These are phyloP conservation scores for Saccopteryx bilineata DNA, from an alignment of 2,113 vertebrate species.

Conservation along the genomic window DNA sequence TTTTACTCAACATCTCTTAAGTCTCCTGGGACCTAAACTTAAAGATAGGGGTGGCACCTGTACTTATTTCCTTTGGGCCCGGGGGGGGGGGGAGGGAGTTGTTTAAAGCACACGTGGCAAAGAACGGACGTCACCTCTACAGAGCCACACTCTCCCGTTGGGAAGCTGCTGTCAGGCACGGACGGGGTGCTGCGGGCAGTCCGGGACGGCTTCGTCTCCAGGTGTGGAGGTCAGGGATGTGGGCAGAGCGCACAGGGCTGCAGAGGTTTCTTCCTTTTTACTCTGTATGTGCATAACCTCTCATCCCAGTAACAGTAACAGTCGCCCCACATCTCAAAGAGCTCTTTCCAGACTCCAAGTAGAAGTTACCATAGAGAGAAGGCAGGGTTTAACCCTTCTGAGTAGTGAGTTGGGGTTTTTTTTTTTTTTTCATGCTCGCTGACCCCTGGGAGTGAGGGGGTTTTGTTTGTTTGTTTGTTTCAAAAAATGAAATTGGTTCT, in stretches of 20 bases:
- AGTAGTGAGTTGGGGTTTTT: too few species aligned
- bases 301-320: not conserved
- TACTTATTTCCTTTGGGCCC: not conserved
- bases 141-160: not conserved
- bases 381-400: not conserved
- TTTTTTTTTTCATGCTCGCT: too few species aligned
- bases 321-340: not conserved
- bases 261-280: not conserved
- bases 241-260: not conserved
- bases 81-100: not conserved
- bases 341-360: not conserved
- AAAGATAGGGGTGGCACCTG: not conserved
- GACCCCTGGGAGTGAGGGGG: too few species aligned
- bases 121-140: not conserved
- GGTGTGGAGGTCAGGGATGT: not conserved
- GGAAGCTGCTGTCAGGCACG: not conserved
- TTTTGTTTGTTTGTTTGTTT: too few species aligned
- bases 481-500: too few species aligned
- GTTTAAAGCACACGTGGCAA: not conserved
- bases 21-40: not conserved
- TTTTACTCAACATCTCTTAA: slow-evolving; percentile 23
- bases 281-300: not conserved
- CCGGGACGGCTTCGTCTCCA: not conserved
- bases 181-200: not conserved
- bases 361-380: not conserved